Percentiles rank a stretch among this genome's conserved stretches.
Conservation (phyloP, 2,113 vertebrate species). For the Ardeotis arabs region DNA sequence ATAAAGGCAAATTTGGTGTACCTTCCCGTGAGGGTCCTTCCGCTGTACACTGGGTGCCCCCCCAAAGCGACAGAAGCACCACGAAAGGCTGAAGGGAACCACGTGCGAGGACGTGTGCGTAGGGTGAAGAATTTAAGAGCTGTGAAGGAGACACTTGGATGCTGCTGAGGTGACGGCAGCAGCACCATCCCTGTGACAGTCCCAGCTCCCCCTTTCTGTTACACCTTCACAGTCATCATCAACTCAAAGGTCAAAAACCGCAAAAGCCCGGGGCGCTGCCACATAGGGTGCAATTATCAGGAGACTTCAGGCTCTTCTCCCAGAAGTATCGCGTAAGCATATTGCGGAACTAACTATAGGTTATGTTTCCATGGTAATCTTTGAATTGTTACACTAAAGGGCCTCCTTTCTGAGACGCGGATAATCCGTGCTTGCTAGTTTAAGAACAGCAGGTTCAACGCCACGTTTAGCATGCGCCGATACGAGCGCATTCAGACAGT, state of each 20-base stretch:
- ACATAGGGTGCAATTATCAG: neutral
- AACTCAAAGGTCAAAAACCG: rapidly evolving
- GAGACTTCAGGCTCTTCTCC: neutral
- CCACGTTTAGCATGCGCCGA: neutral
- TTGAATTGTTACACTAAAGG: neutral
- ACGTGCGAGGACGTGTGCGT: rapidly evolving
- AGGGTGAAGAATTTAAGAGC: neutral
- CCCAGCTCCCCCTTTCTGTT: neutral
- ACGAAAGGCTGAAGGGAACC: neutral
- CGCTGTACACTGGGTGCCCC: rapidly evolving
- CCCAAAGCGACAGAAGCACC: neutral
- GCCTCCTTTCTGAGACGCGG: neutral
- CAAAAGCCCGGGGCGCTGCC: neutral
- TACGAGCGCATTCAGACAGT: neutral
- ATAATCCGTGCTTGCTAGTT: neutral
- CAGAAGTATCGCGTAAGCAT: neutral
- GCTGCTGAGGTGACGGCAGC: neutral
- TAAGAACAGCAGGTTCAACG: neutral
- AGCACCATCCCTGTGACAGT: neutral
- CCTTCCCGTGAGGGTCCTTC: neutral
- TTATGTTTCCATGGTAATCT: slow-evolving; percentile 26
- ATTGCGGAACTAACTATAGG: neutral
- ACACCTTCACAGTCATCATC: neutral
- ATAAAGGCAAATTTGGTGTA: neutral
- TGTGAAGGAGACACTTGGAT: neutral